Conservation (phyloP, 2,797 vertebrate species). For the Diplodus puntazzo region DNA sequence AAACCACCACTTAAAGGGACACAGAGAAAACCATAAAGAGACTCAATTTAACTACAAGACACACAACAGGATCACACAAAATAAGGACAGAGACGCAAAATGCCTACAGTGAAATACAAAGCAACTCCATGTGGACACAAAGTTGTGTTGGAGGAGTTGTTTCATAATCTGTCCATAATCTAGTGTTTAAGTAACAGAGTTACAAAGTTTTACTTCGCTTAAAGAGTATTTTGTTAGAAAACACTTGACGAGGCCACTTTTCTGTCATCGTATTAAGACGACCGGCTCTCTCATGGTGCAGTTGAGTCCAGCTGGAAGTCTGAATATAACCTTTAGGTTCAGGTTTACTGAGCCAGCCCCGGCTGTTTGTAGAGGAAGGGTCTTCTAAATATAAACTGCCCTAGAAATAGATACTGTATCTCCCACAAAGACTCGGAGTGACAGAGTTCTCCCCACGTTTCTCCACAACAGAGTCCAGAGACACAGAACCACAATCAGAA, state of each 20-base stretch:
- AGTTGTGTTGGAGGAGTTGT: too few species aligned
- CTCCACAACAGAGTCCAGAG: slow-evolving; percentile 23
- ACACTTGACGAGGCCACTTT: not conserved
- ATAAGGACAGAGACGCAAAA: not conserved
- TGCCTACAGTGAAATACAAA: not conserved
- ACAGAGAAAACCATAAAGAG: too few species aligned
- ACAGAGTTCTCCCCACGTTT: not conserved
- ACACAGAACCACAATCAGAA: slow-evolving; percentile 4
- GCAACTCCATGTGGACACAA: not conserved
- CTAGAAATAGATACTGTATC: slow-evolving; percentile 62
- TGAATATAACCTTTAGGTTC: slow-evolving; percentile 42
- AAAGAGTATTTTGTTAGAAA: not conserved
- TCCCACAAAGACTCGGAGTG: slow-evolving; percentile 45
- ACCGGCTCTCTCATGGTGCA: not conserved
- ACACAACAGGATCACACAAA: not conserved
- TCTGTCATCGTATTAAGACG: not conserved
- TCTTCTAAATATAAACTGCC: slow-evolving; percentile 78
- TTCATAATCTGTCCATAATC: not conserved
- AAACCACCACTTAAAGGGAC: too few species aligned
- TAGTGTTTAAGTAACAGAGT: not conserved
- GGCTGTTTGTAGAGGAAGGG: slow-evolving; percentile 56
- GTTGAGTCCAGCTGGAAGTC: slow-evolving; percentile 8
- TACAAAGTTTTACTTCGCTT: not conserved
- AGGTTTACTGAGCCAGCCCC: slow-evolving; percentile 35
- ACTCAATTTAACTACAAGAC: not conserved